Evolutionary conservation across 2,113 vertebrate genomes (phyloP).

Genomic region (Neofelis nebulosa): DNA sequence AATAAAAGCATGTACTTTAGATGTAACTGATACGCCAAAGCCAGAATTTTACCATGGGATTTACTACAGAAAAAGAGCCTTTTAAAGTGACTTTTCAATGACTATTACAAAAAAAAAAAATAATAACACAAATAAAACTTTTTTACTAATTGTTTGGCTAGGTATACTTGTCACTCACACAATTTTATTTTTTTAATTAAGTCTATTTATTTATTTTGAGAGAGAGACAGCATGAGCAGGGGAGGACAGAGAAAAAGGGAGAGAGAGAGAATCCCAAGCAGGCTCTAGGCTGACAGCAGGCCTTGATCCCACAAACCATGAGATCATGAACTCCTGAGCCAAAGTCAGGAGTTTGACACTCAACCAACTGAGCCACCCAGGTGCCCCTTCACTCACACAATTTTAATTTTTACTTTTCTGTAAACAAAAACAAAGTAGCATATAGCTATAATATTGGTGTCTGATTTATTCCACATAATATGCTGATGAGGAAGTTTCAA

Average conservation of each 20-base stretch:
- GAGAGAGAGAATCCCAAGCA: no score
- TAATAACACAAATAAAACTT: not conserved
- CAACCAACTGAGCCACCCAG: no score
- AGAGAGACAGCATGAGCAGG: no score
- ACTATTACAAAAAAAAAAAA: not conserved
- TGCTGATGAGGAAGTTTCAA: not conserved
- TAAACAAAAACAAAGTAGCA: constrained; percentile 22
- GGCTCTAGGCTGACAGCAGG: no score
- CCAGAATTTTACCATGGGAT: not conserved
- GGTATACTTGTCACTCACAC: not conserved
- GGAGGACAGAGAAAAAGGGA: no score
- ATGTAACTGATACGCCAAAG: not conserved
- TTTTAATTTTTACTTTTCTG: constrained; percentile 38
- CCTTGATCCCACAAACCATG: no score
- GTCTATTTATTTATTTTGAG: no score
- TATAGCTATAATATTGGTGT: not conserved
- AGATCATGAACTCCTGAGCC: no score
- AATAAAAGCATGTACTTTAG: constrained; percentile 15
- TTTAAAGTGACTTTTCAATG: not conserved
- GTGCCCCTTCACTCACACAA: not conserved
- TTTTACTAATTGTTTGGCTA: constrained; percentile 30
- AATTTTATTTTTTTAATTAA: constrained; percentile 6
- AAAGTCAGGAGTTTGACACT: no score
- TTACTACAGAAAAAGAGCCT: not conserved
- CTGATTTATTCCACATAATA: not conserved